These are phyloP conservation scores for Hypena proboscidalis DNA, from an alignment of 2,888 invertebrate species.

Conservation along the genomic window DNA sequence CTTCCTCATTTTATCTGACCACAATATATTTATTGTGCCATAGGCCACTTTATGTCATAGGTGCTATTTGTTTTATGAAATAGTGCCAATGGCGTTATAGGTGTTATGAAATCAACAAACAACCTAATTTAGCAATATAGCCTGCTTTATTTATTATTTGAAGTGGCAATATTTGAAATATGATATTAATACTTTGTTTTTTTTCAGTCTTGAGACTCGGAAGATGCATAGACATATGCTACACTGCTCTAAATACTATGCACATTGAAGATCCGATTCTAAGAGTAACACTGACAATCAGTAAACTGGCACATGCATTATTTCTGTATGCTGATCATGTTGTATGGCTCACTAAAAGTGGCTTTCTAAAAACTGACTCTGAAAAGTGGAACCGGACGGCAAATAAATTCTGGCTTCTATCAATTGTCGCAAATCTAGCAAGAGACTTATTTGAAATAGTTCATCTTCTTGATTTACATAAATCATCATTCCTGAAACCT, in stretches of 20 bases:
- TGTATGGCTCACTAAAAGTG: constrained; percentile 92
- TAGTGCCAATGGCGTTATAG: too few relatives aligned
- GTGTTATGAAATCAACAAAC: too few relatives aligned
- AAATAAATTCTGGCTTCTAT: constrained; percentile 94
- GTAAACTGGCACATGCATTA: constrained; percentile 91
- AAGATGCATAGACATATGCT: constrained; percentile 92
- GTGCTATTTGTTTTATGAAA: too few relatives aligned
- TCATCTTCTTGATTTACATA: constrained; percentile 84
- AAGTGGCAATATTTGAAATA: too few relatives aligned
- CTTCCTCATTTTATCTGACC: too few relatives aligned
- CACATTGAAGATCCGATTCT: constrained; percentile 90
- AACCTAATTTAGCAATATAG: too few relatives aligned
- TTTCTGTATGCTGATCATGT: constrained; percentile 94
- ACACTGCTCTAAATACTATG: constrained; percentile 89
- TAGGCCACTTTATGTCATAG: too few relatives aligned
- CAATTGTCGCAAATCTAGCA: constrained; percentile 91
- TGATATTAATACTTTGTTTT: constrained; percentile 16
- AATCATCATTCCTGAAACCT: constrained; percentile 69
- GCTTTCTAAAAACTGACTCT: constrained; percentile 88
- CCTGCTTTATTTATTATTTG: too few relatives aligned
- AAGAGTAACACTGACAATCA: constrained; percentile 89
- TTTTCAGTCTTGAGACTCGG: constrained; percentile 93
- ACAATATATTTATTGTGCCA: too few relatives aligned
- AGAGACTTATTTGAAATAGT: constrained; percentile 94
- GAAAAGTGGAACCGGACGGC: constrained; percentile 90